These are phyloP conservation scores for Terrapene triunguis DNA, from an alignment of 2,113 vertebrate species.

Conservation along the genomic window DNA sequence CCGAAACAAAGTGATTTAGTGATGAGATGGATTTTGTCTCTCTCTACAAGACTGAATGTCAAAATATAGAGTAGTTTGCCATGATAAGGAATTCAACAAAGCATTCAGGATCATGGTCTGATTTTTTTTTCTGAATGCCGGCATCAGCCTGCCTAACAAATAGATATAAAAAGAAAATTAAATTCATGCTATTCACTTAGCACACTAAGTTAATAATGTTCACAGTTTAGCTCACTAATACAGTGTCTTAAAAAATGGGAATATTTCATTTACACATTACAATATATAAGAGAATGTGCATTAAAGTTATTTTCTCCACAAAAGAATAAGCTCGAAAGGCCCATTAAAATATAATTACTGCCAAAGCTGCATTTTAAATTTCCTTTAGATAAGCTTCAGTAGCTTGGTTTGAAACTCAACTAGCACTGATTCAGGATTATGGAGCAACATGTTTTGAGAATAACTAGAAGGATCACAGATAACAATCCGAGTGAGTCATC, in stretches of 20 bases:
- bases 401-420: slow-evolving; percentile 44
- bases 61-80: neutral
- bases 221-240: neutral
- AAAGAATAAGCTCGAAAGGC: slow-evolving; percentile 14
- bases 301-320: slow-evolving; percentile 64
- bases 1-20: neutral
- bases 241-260: neutral
- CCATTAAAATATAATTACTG: slow-evolving; percentile 76
- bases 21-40: neutral
- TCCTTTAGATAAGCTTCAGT: slow-evolving; percentile 62
- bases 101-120: neutral
- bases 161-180: neutral
- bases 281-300: neutral
- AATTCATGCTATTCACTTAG: slow-evolving; percentile 12
- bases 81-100: neutral
- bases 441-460: slow-evolving; percentile 63
- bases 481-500: slow-evolving; percentile 51
- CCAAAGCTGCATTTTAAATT: slow-evolving; percentile 65
- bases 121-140: neutral
- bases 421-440: slow-evolving; percentile 69
- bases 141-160: neutral
- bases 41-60: neutral
- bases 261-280: neutral
- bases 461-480: slow-evolving; percentile 54
- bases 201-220: neutral